Evolutionary conservation across 2,888 invertebrate genomes (phyloP).

Genomic region (Diogma glabrata): DNA sequence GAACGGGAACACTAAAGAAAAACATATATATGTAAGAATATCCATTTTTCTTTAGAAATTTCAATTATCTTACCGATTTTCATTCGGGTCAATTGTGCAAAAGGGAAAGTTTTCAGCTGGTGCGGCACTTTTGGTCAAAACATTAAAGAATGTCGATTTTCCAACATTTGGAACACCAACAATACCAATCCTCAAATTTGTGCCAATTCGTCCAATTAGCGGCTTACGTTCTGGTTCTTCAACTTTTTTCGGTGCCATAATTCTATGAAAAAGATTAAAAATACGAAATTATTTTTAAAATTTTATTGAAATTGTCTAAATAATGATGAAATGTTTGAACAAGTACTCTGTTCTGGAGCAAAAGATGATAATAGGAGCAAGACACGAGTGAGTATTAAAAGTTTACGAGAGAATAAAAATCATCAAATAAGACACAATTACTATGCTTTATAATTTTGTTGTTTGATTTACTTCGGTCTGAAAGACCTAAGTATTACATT

Average conservation of each 20-base stretch:
- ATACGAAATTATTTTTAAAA: slow-evolving; percentile 1
- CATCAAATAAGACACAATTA: too few relatives aligned
- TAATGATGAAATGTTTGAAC: too few relatives aligned
- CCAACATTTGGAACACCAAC: slow-evolving; percentile 97
- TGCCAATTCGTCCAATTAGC: slow-evolving; percentile 88
- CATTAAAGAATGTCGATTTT: slow-evolving; percentile 99
- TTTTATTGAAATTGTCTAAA: too few relatives aligned
- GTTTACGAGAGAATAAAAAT: too few relatives aligned
- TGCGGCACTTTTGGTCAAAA: slow-evolving; percentile 92
- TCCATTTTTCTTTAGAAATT: slow-evolving; percentile 16
- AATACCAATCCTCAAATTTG: slow-evolving; percentile 93
- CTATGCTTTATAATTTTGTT: too few relatives aligned
- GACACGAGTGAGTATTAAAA: too few relatives aligned
- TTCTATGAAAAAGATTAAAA: not conserved
- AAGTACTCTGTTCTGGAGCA: too few relatives aligned
- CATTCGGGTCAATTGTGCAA: slow-evolving; percentile 99
- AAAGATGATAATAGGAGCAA: too few relatives aligned
- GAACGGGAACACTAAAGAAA: slow-evolving; percentile 82
- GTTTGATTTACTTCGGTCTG: too few relatives aligned
- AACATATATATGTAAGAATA: not conserved
- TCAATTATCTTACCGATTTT: slow-evolving; percentile 94
- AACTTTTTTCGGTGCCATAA: slow-evolving; percentile 85
- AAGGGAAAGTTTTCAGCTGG: slow-evolving; percentile 99
- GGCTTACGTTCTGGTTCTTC: slow-evolving; percentile 82
- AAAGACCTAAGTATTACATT: too few relatives aligned